Conservation (phyloP, 2,888 invertebrate species). For the Chaitophorus viminalis region DNA sequence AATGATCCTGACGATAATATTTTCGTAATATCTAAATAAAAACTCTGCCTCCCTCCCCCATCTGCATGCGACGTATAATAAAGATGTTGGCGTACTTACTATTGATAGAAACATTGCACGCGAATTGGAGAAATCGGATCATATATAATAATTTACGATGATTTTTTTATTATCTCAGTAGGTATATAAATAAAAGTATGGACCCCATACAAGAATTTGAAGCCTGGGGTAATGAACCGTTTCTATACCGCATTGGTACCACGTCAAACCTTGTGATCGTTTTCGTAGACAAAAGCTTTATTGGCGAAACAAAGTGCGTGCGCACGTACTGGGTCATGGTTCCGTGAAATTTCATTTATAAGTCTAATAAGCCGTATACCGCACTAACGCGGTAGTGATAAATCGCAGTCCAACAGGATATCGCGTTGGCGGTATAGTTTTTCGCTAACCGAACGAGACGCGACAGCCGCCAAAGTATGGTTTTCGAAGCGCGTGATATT, state of each 20-base stretch:
- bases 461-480: not conserved
- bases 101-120: no score
- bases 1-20: not conserved
- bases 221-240: no score
- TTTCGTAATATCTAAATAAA: not conserved
- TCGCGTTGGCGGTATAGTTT: not conserved
- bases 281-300: not conserved
- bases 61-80: no score
- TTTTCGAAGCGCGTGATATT: not conserved
- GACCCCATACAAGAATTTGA: no score
- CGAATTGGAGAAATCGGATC: no score
- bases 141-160: not conserved
- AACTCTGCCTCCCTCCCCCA: no score
- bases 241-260: no score
- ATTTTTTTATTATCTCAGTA: no score
- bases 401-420: not conserved
- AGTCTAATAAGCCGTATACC: conserved; percentile 4
- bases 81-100: no score
- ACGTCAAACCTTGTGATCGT: not conserved
- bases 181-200: no score
- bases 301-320: not conserved
- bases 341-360: conserved; percentile 13
- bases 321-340: not conserved
- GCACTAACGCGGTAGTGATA: not conserved
- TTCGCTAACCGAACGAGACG: not conserved